Base-by-base conservation (phyloP, 2,888 invertebrate genomes). In the Chironomus tentans region DNA sequence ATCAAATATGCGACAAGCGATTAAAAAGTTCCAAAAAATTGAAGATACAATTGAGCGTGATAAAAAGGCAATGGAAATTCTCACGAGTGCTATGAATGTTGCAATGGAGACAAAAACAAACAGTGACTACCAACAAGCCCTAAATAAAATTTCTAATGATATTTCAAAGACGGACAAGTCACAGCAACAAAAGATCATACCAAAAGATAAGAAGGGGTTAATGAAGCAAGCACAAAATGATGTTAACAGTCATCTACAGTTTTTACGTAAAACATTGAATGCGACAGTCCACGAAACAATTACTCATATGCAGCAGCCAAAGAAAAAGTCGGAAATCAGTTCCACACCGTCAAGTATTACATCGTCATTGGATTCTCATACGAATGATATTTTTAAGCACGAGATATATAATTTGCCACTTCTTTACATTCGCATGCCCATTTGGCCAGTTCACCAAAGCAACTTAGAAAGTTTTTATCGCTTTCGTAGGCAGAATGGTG, bases 11-110 rank as follows among this genome's bases (percentile, higher is more conserved):
- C 7, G 28, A 56, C 78, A 77, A 4, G 78, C 81, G 5, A 73
- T 80, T 73, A 78, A 80, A 1, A 82, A 82, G 78, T 79, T 82
- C 21, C 78, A 80, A 46, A 79, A 80, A 62, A 82, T 84, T 13
- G 81, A 84, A 77, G 78, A 79, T 18, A 81, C 82, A 21, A 77
- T 84, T 70, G 77, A 78, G 0, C 80, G 84, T 6, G 83, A 84
- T 77, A 79, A 79, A 70, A 79, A 79, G 2, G 81, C 83, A 0
- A 77, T 84, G n/a, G 79, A 80, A 7, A 81, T 83, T 22, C 79
- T 84, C 2, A 79, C 79, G 2, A 80, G 80, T 68, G 81, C 82
- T 2, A 79, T 84, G 78, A 83, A 83, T 71, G 79, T 82, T 62
- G 80, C 82, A 1, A 79, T 80, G 2, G 78, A 79, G 12, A 76